phyloP scores from a whole-genome alignment of 1,140 invertebrate species.

The Drosophila bifasciata region DNA sequence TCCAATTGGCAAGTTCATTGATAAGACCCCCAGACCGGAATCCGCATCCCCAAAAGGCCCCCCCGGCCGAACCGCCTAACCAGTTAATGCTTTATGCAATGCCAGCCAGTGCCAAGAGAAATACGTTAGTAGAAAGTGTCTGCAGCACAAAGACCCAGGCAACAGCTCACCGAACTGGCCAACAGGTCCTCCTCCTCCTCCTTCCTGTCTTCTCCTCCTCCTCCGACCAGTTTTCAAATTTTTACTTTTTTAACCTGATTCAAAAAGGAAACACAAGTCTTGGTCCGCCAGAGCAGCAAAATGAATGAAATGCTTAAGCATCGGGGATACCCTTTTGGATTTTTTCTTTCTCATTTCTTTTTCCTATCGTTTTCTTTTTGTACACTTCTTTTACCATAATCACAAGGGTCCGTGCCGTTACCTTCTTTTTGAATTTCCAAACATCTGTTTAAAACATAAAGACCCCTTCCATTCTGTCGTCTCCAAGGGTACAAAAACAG shows the following conservation, averaged over 20 bases:
- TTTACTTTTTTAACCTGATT: constrained; percentile 74
- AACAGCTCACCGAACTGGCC: constrained; percentile 30
- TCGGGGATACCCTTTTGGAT: too few species aligned
- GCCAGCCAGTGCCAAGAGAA: constrained; percentile 18
- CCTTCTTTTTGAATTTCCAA: too few species aligned
- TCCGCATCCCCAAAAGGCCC: background rate
- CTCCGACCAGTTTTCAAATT: constrained; percentile 67
- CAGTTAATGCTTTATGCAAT: constrained; percentile 68
- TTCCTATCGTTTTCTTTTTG: too few species aligned
- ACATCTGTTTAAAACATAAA: constrained; percentile 2
- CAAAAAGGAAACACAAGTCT: constrained; percentile 64
- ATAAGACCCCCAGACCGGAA: constrained; percentile 52
- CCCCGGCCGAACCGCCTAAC: constrained; percentile 18
- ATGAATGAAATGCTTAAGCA: too few species aligned
- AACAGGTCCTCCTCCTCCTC: constrained; percentile 52
- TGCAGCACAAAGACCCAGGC: constrained; percentile 9
- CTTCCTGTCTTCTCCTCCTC: constrained; percentile 16
- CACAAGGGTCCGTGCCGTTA: too few species aligned
- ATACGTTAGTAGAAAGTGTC: constrained; percentile 69
- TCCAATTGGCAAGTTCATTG: constrained; percentile 72
- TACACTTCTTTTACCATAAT: too few species aligned
- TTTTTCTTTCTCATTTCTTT: too few species aligned
- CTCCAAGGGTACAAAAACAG: too few species aligned
- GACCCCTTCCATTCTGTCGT: too few species aligned
- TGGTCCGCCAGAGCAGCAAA: constrained; percentile 34